These are phyloP conservation scores for Mycalesis mineus DNA, from an alignment of 2,888 invertebrate genomes.

Conservation along the genomic window DNA sequence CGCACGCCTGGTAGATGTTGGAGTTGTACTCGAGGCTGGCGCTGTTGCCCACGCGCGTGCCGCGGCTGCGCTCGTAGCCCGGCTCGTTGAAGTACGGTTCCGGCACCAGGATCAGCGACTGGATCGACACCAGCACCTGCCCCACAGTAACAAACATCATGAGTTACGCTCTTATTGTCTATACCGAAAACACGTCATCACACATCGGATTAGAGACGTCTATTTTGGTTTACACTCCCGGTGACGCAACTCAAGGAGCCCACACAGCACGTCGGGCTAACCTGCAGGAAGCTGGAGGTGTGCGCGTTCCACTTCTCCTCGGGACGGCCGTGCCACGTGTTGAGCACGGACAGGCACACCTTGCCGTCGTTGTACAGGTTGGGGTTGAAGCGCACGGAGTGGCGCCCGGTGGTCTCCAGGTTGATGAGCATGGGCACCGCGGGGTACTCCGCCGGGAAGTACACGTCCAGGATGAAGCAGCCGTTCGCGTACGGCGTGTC, in stretches of 20 bases:
- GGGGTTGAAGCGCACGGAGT: conserved; percentile 94
- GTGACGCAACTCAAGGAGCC: too few relatives aligned
- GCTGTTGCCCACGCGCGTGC: conserved; percentile 91
- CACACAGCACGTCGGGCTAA: conserved; percentile 32
- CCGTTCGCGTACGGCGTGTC: conserved; percentile 96
- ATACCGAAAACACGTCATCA: too few relatives aligned
- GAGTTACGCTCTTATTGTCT: too few relatives aligned
- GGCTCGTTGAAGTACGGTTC: conserved; percentile 98
- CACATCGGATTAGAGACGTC: too few relatives aligned
- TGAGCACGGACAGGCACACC: conserved; percentile 93
- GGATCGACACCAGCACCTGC: conserved; percentile 93
- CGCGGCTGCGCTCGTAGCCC: conserved; percentile 93
- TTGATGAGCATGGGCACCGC: conserved; percentile 93
- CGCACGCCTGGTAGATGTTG: conserved; percentile 96
- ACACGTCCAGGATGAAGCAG: conserved; percentile 94
- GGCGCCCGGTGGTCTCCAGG: conserved; percentile 92
- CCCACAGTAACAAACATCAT: too few relatives aligned
- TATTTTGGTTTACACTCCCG: too few relatives aligned
- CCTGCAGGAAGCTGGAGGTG: conserved; percentile 94
- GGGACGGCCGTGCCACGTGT: conserved; percentile 97
- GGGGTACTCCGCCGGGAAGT: conserved; percentile 90
- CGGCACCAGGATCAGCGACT: conserved; percentile 93
- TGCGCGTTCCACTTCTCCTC: conserved; percentile 99
- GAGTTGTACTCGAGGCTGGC: conserved; percentile 96
- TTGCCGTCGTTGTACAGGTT: conserved; percentile 97